phyloP scores from a whole-genome alignment of 2,113 vertebrate species.

The Empidonax traillii region DNA sequence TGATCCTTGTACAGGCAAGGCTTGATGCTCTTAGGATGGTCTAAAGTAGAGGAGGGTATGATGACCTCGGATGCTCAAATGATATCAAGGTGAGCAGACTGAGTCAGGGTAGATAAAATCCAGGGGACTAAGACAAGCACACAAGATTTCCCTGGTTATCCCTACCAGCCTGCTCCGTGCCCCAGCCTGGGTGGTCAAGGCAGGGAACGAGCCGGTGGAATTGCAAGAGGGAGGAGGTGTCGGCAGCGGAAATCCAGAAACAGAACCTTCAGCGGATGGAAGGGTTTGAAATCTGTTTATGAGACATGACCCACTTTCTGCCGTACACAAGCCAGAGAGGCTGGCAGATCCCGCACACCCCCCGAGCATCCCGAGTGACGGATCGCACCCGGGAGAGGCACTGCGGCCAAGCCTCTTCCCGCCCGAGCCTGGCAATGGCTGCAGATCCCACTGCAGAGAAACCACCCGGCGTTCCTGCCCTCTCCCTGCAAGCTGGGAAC shows the following conservation, averaged over 20 bases:
- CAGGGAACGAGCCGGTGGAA: not conserved
- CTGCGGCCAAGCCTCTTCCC: not conserved
- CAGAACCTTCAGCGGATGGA: not conserved
- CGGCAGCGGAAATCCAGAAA: not conserved
- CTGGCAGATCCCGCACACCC: not conserved
- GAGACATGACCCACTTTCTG: slow-evolving; percentile 34
- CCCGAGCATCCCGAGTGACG: fast-evolving
- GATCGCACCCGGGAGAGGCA: not conserved
- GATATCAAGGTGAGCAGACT: not conserved
- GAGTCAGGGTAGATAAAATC: not conserved
- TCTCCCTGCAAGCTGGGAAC: not conserved
- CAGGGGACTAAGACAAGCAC: not conserved
- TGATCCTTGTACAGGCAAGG: not conserved
- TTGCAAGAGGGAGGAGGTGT: not conserved
- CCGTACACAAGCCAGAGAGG: not conserved
- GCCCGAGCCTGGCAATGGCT: not conserved
- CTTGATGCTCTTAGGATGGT: not conserved
- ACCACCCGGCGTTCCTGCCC: fast-evolving
- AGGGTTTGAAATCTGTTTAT: not conserved
- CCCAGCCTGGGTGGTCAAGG: not conserved
- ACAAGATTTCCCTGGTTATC: not conserved
- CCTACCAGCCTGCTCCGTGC: not conserved
- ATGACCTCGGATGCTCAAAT: not conserved
- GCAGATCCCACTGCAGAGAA: not conserved
- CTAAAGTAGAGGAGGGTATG: not conserved